phyloP scores from a whole-genome alignment of 2,888 invertebrate genomes.

The Acleris literana region DNA sequence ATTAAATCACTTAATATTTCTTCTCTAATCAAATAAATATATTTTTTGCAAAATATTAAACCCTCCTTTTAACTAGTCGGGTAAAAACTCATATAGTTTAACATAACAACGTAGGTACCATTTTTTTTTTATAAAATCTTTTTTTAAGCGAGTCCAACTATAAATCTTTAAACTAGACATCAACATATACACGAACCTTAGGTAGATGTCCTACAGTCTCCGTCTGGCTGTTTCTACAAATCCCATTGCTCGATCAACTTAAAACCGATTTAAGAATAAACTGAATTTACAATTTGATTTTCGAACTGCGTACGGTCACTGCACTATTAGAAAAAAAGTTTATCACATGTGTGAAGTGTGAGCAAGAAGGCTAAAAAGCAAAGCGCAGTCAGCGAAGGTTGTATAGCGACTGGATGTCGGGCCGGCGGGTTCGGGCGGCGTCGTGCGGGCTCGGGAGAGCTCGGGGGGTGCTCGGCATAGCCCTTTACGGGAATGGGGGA shows the following conservation, averaged over 20 bases:
- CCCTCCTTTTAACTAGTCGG: too few relatives aligned
- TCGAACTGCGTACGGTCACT: conserved; percentile 48
- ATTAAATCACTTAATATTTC: too few relatives aligned
- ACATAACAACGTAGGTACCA: not conserved
- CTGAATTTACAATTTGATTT: conserved; percentile 44
- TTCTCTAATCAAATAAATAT: too few relatives aligned
- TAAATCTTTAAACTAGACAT: conserved; percentile 20
- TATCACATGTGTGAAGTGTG: conserved; percentile 59
- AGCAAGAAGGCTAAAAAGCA: conserved; percentile 47
- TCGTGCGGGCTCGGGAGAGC: conserved; percentile 43
- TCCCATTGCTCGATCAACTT: conserved; percentile 52
- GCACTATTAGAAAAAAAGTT: conserved; percentile 69
- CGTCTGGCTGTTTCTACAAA: conserved; percentile 49
- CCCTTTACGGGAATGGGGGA: conserved; percentile 37
- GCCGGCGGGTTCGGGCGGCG: conserved; percentile 21
- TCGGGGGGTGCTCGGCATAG: conserved; percentile 40
- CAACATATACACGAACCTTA: conserved; percentile 46
- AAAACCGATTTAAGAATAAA: conserved; percentile 46
- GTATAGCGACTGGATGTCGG: conserved; percentile 56
- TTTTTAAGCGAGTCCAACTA: not conserved
- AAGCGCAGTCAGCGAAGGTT: conserved; percentile 54
- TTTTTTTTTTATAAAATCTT: not conserved
- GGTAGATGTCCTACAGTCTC: conserved; percentile 49
- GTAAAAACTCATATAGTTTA: not conserved
- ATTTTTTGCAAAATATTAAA: too few relatives aligned